phyloP scores from a whole-genome alignment of 2,888 invertebrate genomes.

The Crocallis elinguaria region DNA sequence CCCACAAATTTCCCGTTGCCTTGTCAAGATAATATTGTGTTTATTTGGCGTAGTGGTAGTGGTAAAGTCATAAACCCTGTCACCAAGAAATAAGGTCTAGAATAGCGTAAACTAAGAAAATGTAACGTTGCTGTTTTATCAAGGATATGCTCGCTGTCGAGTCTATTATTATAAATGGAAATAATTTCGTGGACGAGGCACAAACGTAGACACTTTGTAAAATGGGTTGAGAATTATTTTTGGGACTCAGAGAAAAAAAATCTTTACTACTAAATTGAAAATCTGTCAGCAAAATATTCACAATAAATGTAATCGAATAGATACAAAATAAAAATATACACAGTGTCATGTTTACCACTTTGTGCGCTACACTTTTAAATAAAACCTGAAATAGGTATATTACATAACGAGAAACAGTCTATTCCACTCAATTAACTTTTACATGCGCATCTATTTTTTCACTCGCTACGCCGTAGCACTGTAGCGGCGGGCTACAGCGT shows the following conservation, averaged over 20 bases:
- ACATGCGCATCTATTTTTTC: conserved; percentile 49
- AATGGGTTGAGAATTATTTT: not conserved
- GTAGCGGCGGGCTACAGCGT: conserved; percentile 43
- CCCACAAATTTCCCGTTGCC: conserved; percentile 27
- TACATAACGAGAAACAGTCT: conserved; percentile 26
- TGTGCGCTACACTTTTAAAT: too few species aligned
- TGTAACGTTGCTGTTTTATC: conserved; percentile 15
- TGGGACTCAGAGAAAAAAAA: too few species aligned
- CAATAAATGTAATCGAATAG: too few species aligned
- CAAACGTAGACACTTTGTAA: not conserved
- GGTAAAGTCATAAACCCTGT: conserved; percentile 1
- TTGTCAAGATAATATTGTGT: conserved; percentile 33
- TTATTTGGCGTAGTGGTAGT: conserved; percentile 19
- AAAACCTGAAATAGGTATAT: too few species aligned
- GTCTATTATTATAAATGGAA: conserved; percentile 20
- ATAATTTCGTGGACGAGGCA: conserved; percentile 14
- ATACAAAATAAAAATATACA: too few species aligned
- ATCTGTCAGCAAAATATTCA: too few species aligned
- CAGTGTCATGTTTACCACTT: too few species aligned
- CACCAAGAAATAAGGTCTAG: conserved; percentile 4
- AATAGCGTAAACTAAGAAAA: not conserved
- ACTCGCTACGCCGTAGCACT: conserved; percentile 23
- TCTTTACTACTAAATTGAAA: too few species aligned
- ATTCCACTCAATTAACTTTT: conserved; percentile 55
- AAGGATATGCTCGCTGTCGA: conserved; percentile 12